These are phyloP conservation scores for Macrotis lagotis DNA, from an alignment of 2,113 vertebrate genomes.

Conservation along the genomic window DNA sequence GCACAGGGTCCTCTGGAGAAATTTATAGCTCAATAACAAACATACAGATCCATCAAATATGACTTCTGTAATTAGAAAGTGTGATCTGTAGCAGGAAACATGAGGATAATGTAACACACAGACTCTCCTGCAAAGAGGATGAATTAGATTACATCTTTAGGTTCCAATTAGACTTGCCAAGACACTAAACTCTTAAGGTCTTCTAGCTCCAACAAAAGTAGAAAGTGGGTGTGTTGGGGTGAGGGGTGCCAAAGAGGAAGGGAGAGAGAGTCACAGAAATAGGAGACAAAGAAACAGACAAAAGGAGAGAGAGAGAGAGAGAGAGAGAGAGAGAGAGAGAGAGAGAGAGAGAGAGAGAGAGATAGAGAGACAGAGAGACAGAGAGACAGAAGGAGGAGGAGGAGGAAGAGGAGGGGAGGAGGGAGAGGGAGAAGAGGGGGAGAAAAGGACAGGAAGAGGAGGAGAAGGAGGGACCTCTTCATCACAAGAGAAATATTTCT, in stretches of 20 bases:
- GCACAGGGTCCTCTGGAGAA: neutral
- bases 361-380: rapidly evolving
- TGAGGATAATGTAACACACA: neutral
- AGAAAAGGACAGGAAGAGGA: too few species aligned
- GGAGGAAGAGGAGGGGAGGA: rapidly evolving
- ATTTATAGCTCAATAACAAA: neutral
- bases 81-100: neutral
- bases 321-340: neutral
- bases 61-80: neutral
- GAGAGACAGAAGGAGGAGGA: neutral
- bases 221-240: neutral
- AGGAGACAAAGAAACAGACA: too few species aligned
- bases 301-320: neutral
- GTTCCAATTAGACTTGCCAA: neutral
- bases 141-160: neutral
- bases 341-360: rapidly evolving
- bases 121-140: neutral
- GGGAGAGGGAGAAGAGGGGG: neutral
- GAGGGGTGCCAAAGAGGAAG: neutral
- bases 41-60: neutral
- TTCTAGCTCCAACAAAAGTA: neutral
- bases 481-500: neutral
- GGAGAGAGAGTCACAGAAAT: neutral
- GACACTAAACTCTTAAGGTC: neutral
- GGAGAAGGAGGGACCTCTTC: too few species aligned